These are phyloP conservation scores for Nothocercus nigrocapillus DNA, from an alignment of 2,113 vertebrate genomes.

Conservation along the genomic window DNA sequence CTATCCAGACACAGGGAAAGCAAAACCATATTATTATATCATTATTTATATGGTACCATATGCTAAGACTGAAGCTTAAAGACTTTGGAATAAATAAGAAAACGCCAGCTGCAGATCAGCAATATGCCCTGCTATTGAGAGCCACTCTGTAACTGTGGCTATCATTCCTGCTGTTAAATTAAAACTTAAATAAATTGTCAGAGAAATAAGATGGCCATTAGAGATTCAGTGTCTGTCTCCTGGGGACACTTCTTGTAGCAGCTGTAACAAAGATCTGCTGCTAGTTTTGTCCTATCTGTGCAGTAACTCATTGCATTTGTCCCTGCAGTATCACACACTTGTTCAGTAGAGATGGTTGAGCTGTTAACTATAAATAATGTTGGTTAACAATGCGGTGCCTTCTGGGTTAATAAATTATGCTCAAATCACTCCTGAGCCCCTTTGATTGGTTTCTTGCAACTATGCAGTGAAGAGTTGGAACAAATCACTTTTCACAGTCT, in stretches of 20 bases:
- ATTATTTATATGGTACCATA: constrained; percentile 74
- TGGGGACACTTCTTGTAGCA: constrained; percentile 62
- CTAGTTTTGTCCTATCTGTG: constrained; percentile 52
- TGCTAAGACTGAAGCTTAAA: constrained; percentile 69
- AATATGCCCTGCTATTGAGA: constrained; percentile 60
- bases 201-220: constrained; percentile 71
- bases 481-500: constrained; percentile 49
- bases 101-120: constrained; percentile 67
- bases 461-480: constrained; percentile 49
- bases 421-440: constrained; percentile 29
- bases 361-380: constrained; percentile 56
- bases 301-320: constrained; percentile 67
- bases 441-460: constrained; percentile 55
- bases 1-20: constrained; percentile 34
- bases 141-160: constrained; percentile 53
- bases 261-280: constrained; percentile 68
- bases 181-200: constrained; percentile 73
- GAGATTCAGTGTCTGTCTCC: constrained; percentile 68
- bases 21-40: constrained; percentile 65
- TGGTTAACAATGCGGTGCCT: constrained; percentile 43
- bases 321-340: constrained; percentile 51
- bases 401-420: constrained; percentile 52
- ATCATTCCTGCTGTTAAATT: constrained; percentile 69
- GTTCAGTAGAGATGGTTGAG: constrained; percentile 35
- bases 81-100: constrained; percentile 71